Evolutionary conservation across 2,888 invertebrate genomes (phyloP).

Genomic region (Dendrolimus pini): DNA sequence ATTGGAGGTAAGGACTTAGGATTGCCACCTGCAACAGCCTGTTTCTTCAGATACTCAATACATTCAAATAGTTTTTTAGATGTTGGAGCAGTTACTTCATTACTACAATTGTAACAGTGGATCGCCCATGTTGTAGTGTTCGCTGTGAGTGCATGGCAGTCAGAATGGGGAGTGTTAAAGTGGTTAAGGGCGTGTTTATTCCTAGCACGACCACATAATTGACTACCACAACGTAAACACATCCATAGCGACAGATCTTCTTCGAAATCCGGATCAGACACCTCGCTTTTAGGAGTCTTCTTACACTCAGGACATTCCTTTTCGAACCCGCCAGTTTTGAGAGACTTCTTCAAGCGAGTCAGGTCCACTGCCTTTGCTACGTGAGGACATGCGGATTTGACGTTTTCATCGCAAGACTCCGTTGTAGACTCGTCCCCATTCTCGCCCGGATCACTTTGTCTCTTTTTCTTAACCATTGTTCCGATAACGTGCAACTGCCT

Average conservation of each 20-base stretch:
- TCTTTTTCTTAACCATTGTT: conserved; percentile 85
- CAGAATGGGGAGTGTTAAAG: conserved; percentile 84
- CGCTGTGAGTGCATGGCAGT: conserved; percentile 83
- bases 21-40: conserved; percentile 39
- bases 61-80: conserved; percentile 84
- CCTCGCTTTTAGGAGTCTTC: conserved; percentile 59
- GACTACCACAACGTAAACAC: conserved; percentile 88
- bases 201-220: conserved; percentile 82
- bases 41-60: conserved; percentile 83
- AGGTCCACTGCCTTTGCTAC: conserved; percentile 82
- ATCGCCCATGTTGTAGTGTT: conserved; percentile 84
- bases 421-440: conserved; percentile 79
- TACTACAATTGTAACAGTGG: conserved; percentile 89
- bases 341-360: conserved; percentile 73
- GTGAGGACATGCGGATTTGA: conserved; percentile 80
- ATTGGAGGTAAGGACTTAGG: conserved; percentile 52
- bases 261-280: conserved; percentile 64
- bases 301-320: conserved; percentile 78
- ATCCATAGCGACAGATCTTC: conserved; percentile 81
- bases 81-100: conserved; percentile 78
- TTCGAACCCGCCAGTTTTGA: conserved; percentile 71
- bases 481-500: conserved; percentile 51
- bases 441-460: conserved; percentile 80
- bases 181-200: conserved; percentile 86
- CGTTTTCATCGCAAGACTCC: conserved; percentile 83